Evolutionary conservation across 2,113 vertebrate species (phyloP).

Genomic region (Centropristis striata): DNA sequence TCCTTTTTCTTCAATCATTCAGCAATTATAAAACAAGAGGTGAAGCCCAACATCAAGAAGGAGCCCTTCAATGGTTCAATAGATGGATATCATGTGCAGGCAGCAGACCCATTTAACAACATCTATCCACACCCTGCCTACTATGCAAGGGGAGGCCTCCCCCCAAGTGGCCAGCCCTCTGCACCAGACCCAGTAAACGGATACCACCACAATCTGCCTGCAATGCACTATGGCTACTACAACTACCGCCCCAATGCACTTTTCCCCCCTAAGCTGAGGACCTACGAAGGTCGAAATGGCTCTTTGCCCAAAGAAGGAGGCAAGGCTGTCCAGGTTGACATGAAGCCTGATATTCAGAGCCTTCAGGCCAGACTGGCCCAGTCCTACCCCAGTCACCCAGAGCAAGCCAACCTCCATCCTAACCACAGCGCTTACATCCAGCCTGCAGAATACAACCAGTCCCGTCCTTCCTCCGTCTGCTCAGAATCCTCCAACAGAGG

Average conservation of each 20-base stretch:
- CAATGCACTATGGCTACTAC: constrained; percentile 91
- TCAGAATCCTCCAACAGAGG: constrained; percentile 80
- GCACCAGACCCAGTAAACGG: constrained; percentile 88
- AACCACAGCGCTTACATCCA: constrained; percentile 72
- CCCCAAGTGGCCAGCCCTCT: constrained; percentile 89
- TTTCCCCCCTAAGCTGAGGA: constrained; percentile 91
- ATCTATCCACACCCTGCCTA: constrained; percentile 93
- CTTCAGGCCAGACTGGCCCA: constrained; percentile 89
- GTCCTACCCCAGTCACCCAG: constrained; percentile 82
- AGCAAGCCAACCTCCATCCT: constrained; percentile 77
- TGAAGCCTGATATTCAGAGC: constrained; percentile 90
- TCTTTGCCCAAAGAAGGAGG: constrained; percentile 77
- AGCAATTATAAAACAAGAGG: constrained; percentile 88
- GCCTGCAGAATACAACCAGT: constrained; percentile 79
- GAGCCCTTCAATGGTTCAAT: constrained; percentile 88
- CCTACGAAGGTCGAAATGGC: constrained; percentile 86
- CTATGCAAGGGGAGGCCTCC: constrained; percentile 95
- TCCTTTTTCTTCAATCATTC: constrained; percentile 32
- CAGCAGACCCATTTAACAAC: constrained; percentile 92
- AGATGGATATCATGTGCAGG: constrained; percentile 89
- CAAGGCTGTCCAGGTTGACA: constrained; percentile 83
- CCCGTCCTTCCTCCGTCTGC: constrained; percentile 81
- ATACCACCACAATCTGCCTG: constrained; percentile 92
- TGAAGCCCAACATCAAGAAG: constrained; percentile 92
- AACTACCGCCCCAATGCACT: constrained; percentile 90